Percentiles rank a stretch among this genome's conserved stretches.
phyloP scores from a whole-genome alignment of 2,113 vertebrate species.

The Vanacampus margaritifer region DNA sequence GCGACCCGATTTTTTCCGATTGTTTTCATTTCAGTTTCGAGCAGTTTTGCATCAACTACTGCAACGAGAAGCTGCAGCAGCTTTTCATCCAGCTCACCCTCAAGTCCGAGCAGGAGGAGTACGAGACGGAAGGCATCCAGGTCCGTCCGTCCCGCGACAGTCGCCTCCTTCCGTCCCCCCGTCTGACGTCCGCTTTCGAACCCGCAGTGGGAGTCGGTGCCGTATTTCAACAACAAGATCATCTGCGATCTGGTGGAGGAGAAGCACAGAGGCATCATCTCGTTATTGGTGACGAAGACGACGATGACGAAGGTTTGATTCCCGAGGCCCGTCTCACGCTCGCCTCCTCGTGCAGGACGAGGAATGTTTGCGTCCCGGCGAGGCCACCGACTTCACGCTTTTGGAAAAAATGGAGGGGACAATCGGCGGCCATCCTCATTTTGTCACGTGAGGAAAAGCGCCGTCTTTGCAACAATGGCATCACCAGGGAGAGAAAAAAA shows the following conservation, averaged over 20 bases:
- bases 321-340: not conserved
- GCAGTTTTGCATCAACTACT: constrained; percentile 99
- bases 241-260: constrained; percentile 95
- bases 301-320: not conserved
- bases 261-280: constrained; percentile 92
- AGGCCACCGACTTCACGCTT: constrained; percentile 91
- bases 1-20: no score
- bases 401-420: constrained; percentile 92
- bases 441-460: constrained; percentile 86
- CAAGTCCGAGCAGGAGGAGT: constrained; percentile 94
- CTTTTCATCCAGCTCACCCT: constrained; percentile 92
- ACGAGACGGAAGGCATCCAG: constrained; percentile 90
- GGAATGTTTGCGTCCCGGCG: constrained; percentile 90
- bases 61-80: constrained; percentile 98
- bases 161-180: no score
- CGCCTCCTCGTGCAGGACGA: constrained; percentile 78
- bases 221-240: constrained; percentile 97
- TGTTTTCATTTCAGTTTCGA: constrained; percentile 82
- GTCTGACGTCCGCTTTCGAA: not conserved
- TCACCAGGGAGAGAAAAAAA: no score
- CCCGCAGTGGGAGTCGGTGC: constrained; percentile 90
- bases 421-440: constrained; percentile 89
- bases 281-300: constrained; percentile 88
- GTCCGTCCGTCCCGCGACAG: constrained; percentile 51
- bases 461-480: not conserved